Percentiles rank a stretch among this genome's conserved stretches.
Conservation (phyloP, 2,888 invertebrate genomes). For the Dasysyrphus albostriatus region DNA sequence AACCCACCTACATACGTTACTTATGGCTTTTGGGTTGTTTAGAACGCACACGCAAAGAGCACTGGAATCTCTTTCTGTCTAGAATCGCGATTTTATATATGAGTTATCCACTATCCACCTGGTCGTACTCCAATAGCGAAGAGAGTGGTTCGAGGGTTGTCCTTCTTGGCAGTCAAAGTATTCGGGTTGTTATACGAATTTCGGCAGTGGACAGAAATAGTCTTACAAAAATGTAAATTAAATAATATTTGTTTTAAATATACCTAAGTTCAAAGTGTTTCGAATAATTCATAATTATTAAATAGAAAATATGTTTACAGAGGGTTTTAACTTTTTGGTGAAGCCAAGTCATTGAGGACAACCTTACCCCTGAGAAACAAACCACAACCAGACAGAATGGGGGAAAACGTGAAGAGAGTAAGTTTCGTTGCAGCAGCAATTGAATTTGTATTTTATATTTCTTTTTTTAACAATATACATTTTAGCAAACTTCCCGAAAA, state of each 20-base stretch:
- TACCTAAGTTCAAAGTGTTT: background rate
- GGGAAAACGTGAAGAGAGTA: conserved; percentile 49
- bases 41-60: conserved; percentile 76
- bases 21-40: conserved; percentile 18
- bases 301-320: conserved; percentile 40
- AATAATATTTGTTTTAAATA: background rate
- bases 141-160: conserved; percentile 75
- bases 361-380: conserved; percentile 41
- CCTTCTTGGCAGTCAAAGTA: conserved; percentile 71
- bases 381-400: conserved; percentile 50
- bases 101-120: conserved; percentile 52
- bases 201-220: conserved; percentile 42
- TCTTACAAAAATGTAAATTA: conserved; percentile 65
- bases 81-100: conserved; percentile 44
- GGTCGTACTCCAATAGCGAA: conserved; percentile 68
- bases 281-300: background rate
- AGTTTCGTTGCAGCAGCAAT: conserved; percentile 26
- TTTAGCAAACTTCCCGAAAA: conserved; percentile 44
- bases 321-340: conserved; percentile 17
- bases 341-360: conserved; percentile 48
- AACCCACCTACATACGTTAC: conserved; percentile 31
- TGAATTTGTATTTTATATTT: background rate
- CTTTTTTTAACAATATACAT: background rate
- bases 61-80: conserved; percentile 57
- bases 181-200: conserved; percentile 62